phyloP scores from a whole-genome alignment of 2,113 vertebrate genomes.

The Corvus hawaiiensis region DNA sequence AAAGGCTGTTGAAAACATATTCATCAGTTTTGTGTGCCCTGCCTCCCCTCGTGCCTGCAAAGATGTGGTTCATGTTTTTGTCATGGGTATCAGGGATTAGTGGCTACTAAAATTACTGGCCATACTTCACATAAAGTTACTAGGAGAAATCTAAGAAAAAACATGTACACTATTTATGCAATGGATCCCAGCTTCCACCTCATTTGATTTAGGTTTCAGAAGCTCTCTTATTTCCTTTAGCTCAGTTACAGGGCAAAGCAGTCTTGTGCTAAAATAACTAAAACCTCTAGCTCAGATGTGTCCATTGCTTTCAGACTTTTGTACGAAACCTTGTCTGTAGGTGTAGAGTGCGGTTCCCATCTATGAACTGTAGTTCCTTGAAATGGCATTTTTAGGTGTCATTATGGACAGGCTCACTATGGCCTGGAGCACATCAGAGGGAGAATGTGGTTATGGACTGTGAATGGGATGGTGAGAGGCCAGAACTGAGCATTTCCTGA shows the following conservation, averaged over 20 bases:
- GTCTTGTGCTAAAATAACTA: not conserved
- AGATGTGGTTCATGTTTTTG: not conserved
- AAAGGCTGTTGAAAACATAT: not conserved
- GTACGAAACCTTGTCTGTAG: not conserved
- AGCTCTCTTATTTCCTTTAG: not conserved
- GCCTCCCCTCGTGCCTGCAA: not conserved
- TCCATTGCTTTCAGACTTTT: not conserved
- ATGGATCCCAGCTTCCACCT: not conserved
- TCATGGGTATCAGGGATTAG: not conserved
- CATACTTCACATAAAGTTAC: not conserved
- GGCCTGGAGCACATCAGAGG: not conserved
- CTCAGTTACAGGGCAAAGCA: not conserved
- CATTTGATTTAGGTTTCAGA: not conserved
- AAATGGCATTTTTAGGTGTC: not conserved
- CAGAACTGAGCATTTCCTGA: rapidly evolving
- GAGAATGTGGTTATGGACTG: not conserved
- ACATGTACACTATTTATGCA: rapidly evolving
- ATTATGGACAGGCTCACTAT: not conserved
- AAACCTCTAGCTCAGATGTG: not conserved
- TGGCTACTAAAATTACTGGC: not conserved
- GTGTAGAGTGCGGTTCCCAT: not conserved
- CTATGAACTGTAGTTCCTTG: not conserved
- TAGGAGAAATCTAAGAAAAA: not conserved
- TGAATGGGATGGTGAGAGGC: not conserved
- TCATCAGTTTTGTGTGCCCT: not conserved